Percentiles rank a stretch among this genome's conserved stretches.
phyloP scores from a whole-genome alignment of 2,888 invertebrate genomes.

The Flabesymbios commensalis region DNA sequence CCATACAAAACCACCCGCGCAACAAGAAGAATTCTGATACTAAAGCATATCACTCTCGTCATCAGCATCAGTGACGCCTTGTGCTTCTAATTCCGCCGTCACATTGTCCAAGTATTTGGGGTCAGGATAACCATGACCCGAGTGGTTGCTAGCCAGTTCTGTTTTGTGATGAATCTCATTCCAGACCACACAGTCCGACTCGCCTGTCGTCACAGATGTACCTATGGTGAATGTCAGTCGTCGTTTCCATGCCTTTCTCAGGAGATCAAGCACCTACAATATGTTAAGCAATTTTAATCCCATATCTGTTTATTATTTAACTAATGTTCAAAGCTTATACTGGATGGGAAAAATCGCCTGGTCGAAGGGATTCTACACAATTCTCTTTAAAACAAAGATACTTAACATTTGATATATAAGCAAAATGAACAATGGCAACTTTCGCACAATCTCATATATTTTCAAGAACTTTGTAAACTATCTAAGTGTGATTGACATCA shows the following conservation, averaged over 20 bases:
- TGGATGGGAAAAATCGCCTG: too few species aligned
- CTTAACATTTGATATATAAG: too few species aligned
- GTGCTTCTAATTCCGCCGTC: conserved; percentile 61
- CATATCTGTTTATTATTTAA: too few species aligned
- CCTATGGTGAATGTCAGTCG: conserved; percentile 69
- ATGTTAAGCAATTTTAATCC: background rate
- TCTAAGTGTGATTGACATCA: too few species aligned
- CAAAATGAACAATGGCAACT: too few species aligned
- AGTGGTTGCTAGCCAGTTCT: conserved; percentile 64
- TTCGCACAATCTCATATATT: too few species aligned
- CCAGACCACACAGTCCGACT: conserved; percentile 90
- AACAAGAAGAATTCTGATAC: too few species aligned
- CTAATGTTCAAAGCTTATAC: too few species aligned
- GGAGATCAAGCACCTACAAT: conserved; percentile 58
- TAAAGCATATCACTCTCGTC: conserved; percentile 8
- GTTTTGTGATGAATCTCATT: conserved; percentile 87
- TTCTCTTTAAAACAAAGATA: too few species aligned
- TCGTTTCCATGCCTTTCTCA: conserved; percentile 30
- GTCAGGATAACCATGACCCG: conserved; percentile 71
- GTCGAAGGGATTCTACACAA: too few species aligned
- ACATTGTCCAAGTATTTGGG: conserved; percentile 75
- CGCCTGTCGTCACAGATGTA: conserved; percentile 85
- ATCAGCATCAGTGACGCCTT: conserved; percentile 55
- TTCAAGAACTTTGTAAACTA: too few species aligned
- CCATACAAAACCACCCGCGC: too few species aligned